Conservation (phyloP, 2,888 invertebrate species). For the Branchipolynoe longqiensis region DNA sequence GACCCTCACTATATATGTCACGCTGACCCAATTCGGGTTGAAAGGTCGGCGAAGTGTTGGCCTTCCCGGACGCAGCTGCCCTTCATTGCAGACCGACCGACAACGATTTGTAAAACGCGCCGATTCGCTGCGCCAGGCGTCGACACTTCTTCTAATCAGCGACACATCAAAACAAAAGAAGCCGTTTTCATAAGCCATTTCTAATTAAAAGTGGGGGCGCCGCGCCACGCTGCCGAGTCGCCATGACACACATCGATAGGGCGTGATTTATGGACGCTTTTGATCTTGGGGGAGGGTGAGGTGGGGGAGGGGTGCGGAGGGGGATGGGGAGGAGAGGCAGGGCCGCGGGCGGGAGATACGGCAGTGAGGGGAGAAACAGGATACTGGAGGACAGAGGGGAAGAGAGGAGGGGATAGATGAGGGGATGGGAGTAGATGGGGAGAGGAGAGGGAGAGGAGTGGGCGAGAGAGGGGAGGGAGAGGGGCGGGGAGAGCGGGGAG, state of each 20-base stretch:
- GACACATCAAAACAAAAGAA: constrained; percentile 47
- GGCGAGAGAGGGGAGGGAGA: not conserved
- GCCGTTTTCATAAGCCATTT: constrained; percentile 49
- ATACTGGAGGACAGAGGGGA: not conserved
- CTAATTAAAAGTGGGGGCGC: constrained; percentile 39
- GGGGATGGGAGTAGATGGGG: not conserved
- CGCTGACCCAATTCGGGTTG: no score
- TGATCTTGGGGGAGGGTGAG: not conserved
- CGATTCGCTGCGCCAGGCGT: not conserved
- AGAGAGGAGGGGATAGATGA: not conserved
- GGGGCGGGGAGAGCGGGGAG: not conserved
- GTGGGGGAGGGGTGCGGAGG: constrained; percentile 14
- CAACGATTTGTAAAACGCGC: constrained; percentile 35
- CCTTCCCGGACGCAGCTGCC: no score
- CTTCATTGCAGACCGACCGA: no score
- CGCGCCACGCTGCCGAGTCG: constrained; percentile 3
- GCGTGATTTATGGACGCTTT: constrained; percentile 48
- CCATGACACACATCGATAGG: constrained; percentile 50
- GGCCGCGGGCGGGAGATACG: constrained; percentile 27
- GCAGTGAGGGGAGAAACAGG: not conserved
- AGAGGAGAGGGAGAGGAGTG: not conserved
- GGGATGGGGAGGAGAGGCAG: not conserved
- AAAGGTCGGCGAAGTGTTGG: no score
- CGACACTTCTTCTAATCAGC: constrained; percentile 41
- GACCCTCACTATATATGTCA: no score